Conservation (phyloP, 2,797 vertebrate genomes). For the Apogon hyalosoma region DNA sequence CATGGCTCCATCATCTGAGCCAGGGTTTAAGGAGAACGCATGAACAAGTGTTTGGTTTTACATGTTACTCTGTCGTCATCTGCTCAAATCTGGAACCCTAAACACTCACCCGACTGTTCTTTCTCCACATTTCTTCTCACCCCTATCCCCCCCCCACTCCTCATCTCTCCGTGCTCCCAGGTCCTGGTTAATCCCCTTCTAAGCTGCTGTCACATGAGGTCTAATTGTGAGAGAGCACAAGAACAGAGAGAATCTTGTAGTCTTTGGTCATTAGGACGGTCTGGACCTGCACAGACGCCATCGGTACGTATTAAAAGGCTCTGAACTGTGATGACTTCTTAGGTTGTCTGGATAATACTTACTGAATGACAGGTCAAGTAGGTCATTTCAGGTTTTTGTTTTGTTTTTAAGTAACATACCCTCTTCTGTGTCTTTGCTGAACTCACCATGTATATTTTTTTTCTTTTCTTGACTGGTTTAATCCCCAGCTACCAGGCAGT, state of each 20-base stretch:
- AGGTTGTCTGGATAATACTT: not conserved
- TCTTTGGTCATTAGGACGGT: conserved; percentile 45
- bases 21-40: too few relatives aligned
- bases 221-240: conserved; percentile 58
- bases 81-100: too few relatives aligned
- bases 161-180: conserved; percentile 29
- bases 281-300: conserved; percentile 31
- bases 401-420: not conserved
- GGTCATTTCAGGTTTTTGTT: not conserved
- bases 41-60: too few relatives aligned
- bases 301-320: conserved; percentile 42
- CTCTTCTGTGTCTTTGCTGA: not conserved
- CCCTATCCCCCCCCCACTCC: conserved; percentile 19
- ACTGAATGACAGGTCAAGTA: not conserved
- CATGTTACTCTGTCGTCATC: too few relatives aligned
- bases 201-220: conserved; percentile 78
- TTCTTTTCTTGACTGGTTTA: not conserved
- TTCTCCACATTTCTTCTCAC: too few relatives aligned
- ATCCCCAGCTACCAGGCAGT: not conserved
- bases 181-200: conserved; percentile 72
- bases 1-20: too few relatives aligned
- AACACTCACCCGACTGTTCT: too few relatives aligned
- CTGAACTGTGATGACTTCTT: conserved; percentile 43
- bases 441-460: not conserved
- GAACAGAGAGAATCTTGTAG: conserved; percentile 54